Evolutionary conservation across 2,113 vertebrate species (phyloP).

Genomic region (Smithornis capensis): DNA sequence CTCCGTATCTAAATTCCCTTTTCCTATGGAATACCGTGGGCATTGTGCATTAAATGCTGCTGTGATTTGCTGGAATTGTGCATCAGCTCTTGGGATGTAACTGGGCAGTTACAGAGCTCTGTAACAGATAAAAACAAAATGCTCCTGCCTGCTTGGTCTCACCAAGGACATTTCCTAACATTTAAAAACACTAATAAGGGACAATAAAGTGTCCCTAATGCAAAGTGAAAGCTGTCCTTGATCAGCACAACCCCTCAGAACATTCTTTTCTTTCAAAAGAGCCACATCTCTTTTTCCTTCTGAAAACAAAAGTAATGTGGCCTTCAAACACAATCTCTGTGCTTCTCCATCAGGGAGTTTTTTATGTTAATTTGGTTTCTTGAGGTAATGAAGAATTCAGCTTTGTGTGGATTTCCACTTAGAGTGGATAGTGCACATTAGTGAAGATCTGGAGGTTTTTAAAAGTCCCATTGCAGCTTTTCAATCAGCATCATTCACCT

Average conservation of each 20-base stretch:
- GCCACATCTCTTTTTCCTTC: neutral
- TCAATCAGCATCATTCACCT: neutral
- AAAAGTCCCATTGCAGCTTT: neutral
- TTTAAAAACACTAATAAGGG: conserved; percentile 32
- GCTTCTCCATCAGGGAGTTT: conserved; percentile 15
- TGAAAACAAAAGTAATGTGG: conserved; percentile 49
- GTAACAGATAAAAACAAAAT: neutral
- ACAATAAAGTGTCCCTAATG: conserved; percentile 33
- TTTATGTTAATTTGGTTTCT: conserved; percentile 48
- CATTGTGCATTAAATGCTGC: neutral
- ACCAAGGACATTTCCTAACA: conserved; percentile 48
- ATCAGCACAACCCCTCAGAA: conserved; percentile 30
- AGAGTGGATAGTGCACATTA: neutral
- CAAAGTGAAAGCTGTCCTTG: conserved; percentile 60
- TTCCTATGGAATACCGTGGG: neutral
- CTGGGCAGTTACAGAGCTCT: neutral
- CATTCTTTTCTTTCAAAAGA: conserved; percentile 38
- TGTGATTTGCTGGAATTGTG: neutral
- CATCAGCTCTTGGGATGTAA: neutral
- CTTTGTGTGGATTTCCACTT: conserved; percentile 33
- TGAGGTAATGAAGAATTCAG: conserved; percentile 24
- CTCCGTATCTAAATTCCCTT: neutral
- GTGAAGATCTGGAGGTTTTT: neutral
- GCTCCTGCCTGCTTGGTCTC: neutral
- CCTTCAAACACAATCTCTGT: conserved; percentile 52